phyloP scores from a whole-genome alignment of 2,888 invertebrate species.

The Laothoe populi region DNA sequence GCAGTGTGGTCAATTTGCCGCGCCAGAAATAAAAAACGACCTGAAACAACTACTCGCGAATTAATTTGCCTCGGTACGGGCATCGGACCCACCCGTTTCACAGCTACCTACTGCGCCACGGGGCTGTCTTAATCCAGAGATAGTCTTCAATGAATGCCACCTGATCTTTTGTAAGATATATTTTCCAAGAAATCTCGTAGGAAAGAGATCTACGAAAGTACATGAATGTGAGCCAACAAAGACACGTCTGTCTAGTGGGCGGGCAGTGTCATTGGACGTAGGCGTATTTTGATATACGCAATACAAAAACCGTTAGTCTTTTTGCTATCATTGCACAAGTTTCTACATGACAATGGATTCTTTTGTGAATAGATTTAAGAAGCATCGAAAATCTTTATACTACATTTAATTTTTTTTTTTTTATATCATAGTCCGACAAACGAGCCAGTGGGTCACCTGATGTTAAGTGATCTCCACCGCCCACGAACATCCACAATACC shows the following conservation, averaged over 20 bases:
- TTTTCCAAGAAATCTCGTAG: constrained; percentile 7
- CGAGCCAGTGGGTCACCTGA: too few relatives aligned
- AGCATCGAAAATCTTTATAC: neutral
- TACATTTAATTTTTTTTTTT: too few relatives aligned
- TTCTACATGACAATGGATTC: neutral
- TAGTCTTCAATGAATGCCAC: neutral
- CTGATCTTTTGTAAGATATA: neutral
- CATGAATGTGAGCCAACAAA: neutral
- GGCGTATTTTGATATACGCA: neutral
- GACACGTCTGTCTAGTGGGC: neutral
- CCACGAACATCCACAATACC: too few relatives aligned
- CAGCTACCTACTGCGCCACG: too few relatives aligned
- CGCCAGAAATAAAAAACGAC: too few relatives aligned
- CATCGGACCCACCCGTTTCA: too few relatives aligned
- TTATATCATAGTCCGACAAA: too few relatives aligned
- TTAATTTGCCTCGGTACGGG: too few relatives aligned
- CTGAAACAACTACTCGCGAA: too few relatives aligned
- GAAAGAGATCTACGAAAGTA: constrained; percentile 9
- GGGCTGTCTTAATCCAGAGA: too few relatives aligned
- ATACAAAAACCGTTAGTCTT: constrained; percentile 2
- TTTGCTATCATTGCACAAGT: neutral
- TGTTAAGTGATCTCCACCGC: too few relatives aligned
- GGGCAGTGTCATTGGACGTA: neutral
- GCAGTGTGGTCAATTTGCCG: too few relatives aligned
- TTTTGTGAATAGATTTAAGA: constrained; percentile 4